These are phyloP conservation scores for Epinephelus awoara DNA, from an alignment of 2,797 vertebrate species.

Conservation along the genomic window DNA sequence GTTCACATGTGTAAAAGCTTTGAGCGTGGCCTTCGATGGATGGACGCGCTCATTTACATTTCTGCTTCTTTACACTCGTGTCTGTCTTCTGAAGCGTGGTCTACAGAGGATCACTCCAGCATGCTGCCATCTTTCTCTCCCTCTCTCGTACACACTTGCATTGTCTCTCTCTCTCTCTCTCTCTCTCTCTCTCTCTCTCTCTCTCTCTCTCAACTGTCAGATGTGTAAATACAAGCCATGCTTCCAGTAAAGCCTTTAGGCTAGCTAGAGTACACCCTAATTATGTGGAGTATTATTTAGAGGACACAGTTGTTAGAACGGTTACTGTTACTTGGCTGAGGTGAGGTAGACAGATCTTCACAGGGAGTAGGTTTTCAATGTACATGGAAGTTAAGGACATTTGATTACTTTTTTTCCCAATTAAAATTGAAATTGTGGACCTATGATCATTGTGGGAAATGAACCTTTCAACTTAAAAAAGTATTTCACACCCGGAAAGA, in stretches of 20 bases:
- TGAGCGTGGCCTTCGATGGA: constrained; percentile 59
- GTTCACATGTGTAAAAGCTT: constrained; percentile 69
- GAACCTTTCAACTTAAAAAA: neutral
- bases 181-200: neutral
- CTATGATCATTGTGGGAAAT: neutral
- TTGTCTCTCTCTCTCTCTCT: constrained; percentile 14
- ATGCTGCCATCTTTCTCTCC: constrained; percentile 43
- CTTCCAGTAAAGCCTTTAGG: constrained; percentile 75
- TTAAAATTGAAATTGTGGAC: neutral
- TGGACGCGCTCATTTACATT: constrained; percentile 75
- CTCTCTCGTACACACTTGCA: constrained; percentile 14
- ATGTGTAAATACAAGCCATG: constrained; percentile 75
- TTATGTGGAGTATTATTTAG: constrained; percentile 73
- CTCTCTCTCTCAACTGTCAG: constrained; percentile 60
- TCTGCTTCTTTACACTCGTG: constrained; percentile 60
- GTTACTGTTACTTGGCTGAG: constrained; percentile 51
- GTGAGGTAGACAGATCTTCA: constrained; percentile 47
- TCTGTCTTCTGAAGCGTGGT: constrained; percentile 59
- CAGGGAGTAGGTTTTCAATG: constrained; percentile 11
- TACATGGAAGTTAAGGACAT: constrained; percentile 9
- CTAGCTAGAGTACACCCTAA: constrained; percentile 67
- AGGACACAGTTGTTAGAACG: constrained; percentile 55
- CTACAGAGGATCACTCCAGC: constrained; percentile 53
- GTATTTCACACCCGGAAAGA: too few species aligned
- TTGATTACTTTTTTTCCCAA: constrained; percentile 1